phyloP scores from a whole-genome alignment of 1,140 invertebrate species.

The Zaprionus lachaisei region DNA sequence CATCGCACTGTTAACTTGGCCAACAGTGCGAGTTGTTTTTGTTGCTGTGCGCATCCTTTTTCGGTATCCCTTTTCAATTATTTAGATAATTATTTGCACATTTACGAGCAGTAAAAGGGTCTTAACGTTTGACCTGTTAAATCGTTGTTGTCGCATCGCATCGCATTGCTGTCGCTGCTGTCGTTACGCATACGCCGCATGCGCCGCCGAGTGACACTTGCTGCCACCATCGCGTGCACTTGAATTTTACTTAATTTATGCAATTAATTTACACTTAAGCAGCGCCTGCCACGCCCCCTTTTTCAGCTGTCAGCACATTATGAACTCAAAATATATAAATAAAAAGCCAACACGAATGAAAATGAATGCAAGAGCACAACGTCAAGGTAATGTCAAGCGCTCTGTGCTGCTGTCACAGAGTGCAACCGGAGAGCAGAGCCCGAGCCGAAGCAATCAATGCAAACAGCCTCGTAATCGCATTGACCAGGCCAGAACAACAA shows the following conservation, averaged over 20 bases:
- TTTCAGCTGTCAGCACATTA: conserved; percentile 62
- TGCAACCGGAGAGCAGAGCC: conserved; percentile 47
- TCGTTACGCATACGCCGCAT: conserved; percentile 64
- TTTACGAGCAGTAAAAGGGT: conserved; percentile 43
- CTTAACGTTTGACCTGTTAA: conserved; percentile 28
- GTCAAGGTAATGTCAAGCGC: conserved; percentile 47
- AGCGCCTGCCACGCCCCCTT: neutral
- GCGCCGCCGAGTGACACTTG: conserved; percentile 26
- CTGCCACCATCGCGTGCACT: conserved; percentile 5
- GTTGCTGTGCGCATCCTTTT: conserved; percentile 21
- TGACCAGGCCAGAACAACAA: conserved; percentile 54
- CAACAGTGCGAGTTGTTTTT: conserved; percentile 13
- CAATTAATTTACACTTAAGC: conserved; percentile 79
- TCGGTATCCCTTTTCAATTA: conserved; percentile 74
- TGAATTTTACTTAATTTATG: conserved; percentile 77
- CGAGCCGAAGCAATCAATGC: conserved; percentile 65
- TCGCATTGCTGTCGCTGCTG: conserved; percentile 30
- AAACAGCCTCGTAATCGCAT: conserved; percentile 73
- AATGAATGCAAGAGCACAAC: conserved; percentile 42
- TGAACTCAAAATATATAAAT: conserved; percentile 61
- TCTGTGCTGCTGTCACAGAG: conserved; percentile 43
- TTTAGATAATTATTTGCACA: conserved; percentile 81
- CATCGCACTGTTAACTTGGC: neutral
- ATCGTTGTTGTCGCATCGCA: conserved; percentile 16
- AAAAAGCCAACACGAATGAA: conserved; percentile 32